These are phyloP conservation scores for Acanthosepion lycidas DNA, from an alignment of 2,888 invertebrate genomes.

Conservation along the genomic window DNA sequence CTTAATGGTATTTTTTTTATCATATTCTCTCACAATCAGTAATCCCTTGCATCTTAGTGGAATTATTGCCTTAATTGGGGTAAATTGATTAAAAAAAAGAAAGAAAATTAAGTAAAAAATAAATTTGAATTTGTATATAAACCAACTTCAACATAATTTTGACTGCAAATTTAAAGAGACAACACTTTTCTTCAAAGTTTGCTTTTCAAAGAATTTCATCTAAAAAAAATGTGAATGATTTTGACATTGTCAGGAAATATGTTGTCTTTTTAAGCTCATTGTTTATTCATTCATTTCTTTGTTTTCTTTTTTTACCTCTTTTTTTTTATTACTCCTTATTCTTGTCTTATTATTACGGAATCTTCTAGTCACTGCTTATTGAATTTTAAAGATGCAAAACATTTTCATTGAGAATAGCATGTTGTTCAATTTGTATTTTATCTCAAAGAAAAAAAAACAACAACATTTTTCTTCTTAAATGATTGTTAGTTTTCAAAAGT, in stretches of 20 bases:
- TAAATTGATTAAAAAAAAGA: too few species aligned
- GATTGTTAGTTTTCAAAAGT: neutral
- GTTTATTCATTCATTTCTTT: neutral
- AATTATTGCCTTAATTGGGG: too few species aligned
- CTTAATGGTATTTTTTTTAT: too few species aligned
- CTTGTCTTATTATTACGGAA: neutral
- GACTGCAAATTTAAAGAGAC: neutral
- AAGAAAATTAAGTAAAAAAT: too few species aligned
- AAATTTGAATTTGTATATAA: too few species aligned
- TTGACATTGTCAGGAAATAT: neutral
- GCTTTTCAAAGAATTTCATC: neutral
- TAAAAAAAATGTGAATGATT: neutral
- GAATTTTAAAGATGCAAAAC: constrained; percentile 8
- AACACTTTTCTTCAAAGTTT: neutral
- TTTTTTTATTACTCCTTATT: neutral
- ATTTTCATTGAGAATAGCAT: neutral
- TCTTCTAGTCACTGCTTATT: constrained; percentile 21
- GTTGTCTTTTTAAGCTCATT: neutral
- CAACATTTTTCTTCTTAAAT: neutral
- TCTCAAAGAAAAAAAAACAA: neutral
- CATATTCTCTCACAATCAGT: too few species aligned
- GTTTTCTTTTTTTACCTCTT: neutral
- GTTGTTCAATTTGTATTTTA: constrained; percentile 13
- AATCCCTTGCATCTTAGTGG: too few species aligned
- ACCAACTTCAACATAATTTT: neutral